Base-by-base conservation (phyloP, 35 echinoderm and acorn worm genomes). In the Diadema setosum region DNA sequence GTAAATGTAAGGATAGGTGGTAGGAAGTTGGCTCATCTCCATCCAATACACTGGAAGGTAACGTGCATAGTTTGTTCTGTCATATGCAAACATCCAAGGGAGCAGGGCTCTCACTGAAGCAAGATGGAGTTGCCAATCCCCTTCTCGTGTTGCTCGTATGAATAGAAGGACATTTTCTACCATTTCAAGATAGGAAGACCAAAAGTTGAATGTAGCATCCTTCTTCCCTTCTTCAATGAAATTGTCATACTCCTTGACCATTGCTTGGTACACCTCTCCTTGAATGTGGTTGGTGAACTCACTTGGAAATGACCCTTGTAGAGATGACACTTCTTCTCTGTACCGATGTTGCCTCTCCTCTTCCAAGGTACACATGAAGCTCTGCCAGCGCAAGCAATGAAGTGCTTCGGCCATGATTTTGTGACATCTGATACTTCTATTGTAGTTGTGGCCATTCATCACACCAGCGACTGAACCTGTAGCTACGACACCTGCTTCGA, bases 381-480 rank as follows among this genome's bases (percentile, higher is more conserved):
- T 21, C 25, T 78, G 40, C 15, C 35, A 44, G 40, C 73, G 33
- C 44, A 78, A 3, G 30, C 39, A 36, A 41, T 42, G n/a, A 26
- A 78, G 9, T n/a, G n/a, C 33, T 78, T 78, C 73, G 2, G 44
- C 2, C 5, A 78, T 78, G 73, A 33, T 41, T 21, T 44, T 20
- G 35, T 43, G 33, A 17, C 20, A 5, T 24, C 56, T 20, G 39
- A 82, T 27, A 42, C 24, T 45, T 46, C 58, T 33, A 65, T 90
- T 90, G 58, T 90, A 90, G 12, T 90, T 36, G 39, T 88, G 82
- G 24, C 94, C 94, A 84, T 46, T 91, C 48, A 95, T 84, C 8
- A 88, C 89, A 30, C 94, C 78, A 50, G 83, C 88, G 3, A 80
- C 36, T 16, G 94, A 92, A 25, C 84, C 89, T 81, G 52, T 42